Evolutionary conservation across 2,888 invertebrate genomes (phyloP).

Genomic region (Drosophila yooni): DNA sequence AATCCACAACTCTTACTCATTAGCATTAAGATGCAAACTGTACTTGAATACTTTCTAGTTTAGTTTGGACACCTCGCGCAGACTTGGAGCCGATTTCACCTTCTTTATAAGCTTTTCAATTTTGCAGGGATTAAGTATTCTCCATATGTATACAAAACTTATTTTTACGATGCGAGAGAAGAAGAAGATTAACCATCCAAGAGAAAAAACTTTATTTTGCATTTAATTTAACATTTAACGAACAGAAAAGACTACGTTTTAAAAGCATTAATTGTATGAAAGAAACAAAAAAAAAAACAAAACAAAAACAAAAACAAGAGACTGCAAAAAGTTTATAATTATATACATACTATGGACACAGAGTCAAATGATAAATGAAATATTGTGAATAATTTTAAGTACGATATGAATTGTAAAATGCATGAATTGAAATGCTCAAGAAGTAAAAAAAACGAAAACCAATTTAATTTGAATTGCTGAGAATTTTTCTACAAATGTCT

Average conservation of each 20-base stretch:
- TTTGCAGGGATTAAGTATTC: slow-evolving; percentile 77
- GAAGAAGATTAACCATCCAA: slow-evolving; percentile 7
- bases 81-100: slow-evolving; percentile 48
- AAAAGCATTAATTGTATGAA: slow-evolving; percentile 67
- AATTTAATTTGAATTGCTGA: slow-evolving; percentile 23
- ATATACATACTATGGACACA: slow-evolving; percentile 20
- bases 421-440: background rate
- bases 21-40: slow-evolving; percentile 65
- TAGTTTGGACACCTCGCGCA: slow-evolving; percentile 62
- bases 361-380: slow-evolving; percentile 38
- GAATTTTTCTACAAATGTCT: background rate
- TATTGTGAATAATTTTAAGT: slow-evolving; percentile 46
- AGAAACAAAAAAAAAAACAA: slow-evolving; percentile 18
- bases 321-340: slow-evolving; percentile 64
- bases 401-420: slow-evolving; percentile 21
- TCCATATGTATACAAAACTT: slow-evolving; percentile 46
- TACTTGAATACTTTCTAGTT: slow-evolving; percentile 63
- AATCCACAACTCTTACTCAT: slow-evolving; percentile 64
- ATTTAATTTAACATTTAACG: slow-evolving; percentile 52
- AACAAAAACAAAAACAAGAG: slow-evolving; percentile 53
- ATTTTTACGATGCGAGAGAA: slow-evolving; percentile 18
- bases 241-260: slow-evolving; percentile 74
- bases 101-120: slow-evolving; percentile 52
- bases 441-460: background rate
- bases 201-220: slow-evolving; percentile 25